These are phyloP conservation scores for Rhopalosiphum nymphaeae DNA, from an alignment of 2,888 invertebrate species.

Conservation along the genomic window DNA sequence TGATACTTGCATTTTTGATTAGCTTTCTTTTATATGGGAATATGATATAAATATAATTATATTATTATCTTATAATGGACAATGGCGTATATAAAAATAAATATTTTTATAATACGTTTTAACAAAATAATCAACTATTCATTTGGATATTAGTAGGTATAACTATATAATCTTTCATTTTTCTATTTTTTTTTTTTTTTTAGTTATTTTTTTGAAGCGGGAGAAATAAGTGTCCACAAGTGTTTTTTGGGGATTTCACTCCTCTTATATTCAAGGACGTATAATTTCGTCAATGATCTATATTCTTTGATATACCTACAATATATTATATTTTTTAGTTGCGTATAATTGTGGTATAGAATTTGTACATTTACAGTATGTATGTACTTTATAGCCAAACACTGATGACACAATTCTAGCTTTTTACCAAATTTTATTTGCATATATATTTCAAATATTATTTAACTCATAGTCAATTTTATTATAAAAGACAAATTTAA, in stretches of 20 bases:
- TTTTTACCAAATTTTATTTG: background rate
- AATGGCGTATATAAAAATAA: background rate
- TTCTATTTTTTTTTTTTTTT: background rate
- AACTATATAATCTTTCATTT: background rate
- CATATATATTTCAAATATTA: background rate
- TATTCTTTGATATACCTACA: background rate
- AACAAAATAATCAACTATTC: background rate
- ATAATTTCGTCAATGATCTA: background rate
- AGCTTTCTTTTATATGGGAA: background rate
- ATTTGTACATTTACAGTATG: background rate
- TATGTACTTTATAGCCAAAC: background rate
- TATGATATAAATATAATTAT: background rate
- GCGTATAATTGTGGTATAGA: background rate
- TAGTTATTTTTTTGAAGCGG: background rate
- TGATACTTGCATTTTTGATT: background rate
- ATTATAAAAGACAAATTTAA: background rate
- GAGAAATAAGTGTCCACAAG: background rate
- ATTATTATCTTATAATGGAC: background rate
- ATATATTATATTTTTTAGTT: background rate
- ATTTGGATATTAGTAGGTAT: background rate
- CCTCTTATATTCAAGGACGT: background rate
- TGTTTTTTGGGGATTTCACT: background rate
- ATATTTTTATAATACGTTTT: background rate
- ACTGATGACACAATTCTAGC: background rate
- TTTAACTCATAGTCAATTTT: background rate